phyloP scores from a whole-genome alignment of 2,888 invertebrate genomes.

The Disparrhopalites patrizii region DNA sequence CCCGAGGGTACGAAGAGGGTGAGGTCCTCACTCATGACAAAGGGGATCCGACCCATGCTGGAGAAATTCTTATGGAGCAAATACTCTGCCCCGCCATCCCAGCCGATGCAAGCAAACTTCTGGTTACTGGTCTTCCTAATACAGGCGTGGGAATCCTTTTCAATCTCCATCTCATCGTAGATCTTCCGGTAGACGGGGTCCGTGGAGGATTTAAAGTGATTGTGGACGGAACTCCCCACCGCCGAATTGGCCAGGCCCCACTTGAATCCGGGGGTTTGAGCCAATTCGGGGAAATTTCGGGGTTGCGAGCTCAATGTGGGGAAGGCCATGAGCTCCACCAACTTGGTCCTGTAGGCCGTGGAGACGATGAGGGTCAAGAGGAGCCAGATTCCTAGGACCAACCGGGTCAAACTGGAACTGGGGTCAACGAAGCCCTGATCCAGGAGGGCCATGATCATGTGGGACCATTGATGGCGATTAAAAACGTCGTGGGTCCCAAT shows the following conservation, averaged over 20 bases:
- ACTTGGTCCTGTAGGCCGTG: constrained; percentile 3
- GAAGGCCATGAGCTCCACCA: constrained; percentile 16
- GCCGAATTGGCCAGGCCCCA: not conserved
- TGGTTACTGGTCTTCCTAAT: not conserved
- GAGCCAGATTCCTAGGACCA: not conserved
- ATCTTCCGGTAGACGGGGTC: constrained; percentile 8
- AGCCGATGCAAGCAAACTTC: constrained; percentile 11
- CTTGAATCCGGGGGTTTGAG: not conserved
- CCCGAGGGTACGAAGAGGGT: not conserved
- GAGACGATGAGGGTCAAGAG: not conserved
- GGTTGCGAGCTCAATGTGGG: not conserved
- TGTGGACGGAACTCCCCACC: not conserved
- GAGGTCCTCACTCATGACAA: not conserved
- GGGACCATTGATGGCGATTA: not conserved
- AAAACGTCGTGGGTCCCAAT: not conserved
- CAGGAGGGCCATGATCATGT: not conserved
- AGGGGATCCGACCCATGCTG: not conserved
- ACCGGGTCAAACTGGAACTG: not conserved
- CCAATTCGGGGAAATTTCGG: not conserved
- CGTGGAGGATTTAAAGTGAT: not conserved
- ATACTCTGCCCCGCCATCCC: not conserved
- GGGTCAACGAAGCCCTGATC: not conserved
- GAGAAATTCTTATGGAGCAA: constrained; percentile 1
- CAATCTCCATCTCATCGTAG: not conserved
- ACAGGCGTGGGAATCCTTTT: not conserved